Evolutionary conservation across 1,140 invertebrate species (phyloP).

Genomic region (Drosophila auraria): DNA sequence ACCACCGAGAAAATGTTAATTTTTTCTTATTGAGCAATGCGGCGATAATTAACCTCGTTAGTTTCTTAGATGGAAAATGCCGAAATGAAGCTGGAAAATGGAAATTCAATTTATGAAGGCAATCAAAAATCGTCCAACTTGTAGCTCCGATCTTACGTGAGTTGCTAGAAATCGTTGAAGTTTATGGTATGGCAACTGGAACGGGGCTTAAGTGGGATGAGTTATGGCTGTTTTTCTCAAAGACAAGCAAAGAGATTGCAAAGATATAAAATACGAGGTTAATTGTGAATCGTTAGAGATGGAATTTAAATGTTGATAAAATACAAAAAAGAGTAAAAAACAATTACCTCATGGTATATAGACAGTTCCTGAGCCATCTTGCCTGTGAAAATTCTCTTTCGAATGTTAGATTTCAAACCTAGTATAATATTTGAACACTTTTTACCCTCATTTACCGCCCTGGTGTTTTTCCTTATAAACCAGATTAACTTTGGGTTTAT

Average conservation of each 20-base stretch:
- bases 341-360: neutral
- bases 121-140: slow-evolving; percentile 26
- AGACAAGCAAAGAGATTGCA: neutral
- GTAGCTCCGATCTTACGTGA: slow-evolving; percentile 3
- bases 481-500: slow-evolving; percentile 64
- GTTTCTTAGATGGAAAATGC: slow-evolving; percentile 61
- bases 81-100: slow-evolving; percentile 60
- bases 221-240: neutral
- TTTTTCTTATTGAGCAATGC: slow-evolving; percentile 75
- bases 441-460: neutral
- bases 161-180: slow-evolving; percentile 10
- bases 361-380: neutral
- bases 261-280: neutral
- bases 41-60: slow-evolving; percentile 79
- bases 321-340: too few relatives aligned
- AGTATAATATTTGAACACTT: neutral
- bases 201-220: slow-evolving; percentile 1
- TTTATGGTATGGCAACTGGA: neutral
- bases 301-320: neutral
- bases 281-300: neutral
- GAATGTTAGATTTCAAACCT: neutral
- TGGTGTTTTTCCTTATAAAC: slow-evolving; percentile 20
- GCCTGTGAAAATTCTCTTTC: neutral
- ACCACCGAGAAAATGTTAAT: slow-evolving; percentile 70
- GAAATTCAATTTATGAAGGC: slow-evolving; percentile 70